Base-by-base conservation (phyloP, 2,797 vertebrate species). In the Anableps anableps region DNA sequence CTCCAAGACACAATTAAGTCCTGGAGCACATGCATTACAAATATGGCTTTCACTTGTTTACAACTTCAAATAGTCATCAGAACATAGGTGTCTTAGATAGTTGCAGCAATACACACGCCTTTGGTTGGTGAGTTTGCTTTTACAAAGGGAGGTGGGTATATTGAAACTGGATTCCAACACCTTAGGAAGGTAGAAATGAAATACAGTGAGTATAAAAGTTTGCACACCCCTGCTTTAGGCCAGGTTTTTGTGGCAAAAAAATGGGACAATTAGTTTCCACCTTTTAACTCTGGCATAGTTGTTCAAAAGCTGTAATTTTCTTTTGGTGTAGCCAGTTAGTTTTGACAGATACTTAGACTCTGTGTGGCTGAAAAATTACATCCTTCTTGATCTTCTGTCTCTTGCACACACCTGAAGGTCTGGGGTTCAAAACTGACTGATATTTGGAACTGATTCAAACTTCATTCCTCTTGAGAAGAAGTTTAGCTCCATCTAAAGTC, bases 1-100 rank as follows among this genome's bases (percentile, higher is more conserved):
- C 94, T 94, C 78, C 92, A 34, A 93, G 93, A 93, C 91, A 93
- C 85, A 91, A 94, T 92, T 91, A 91, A 88, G 88, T 87, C 92
- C 91, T 77, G 87, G 84, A 93, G 93, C 92, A 87, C 77, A 89
- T 75, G 76, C 90, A 92, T 94, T 93, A 91, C 86, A 92, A 88
- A 93, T 94, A 89, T 83, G 75, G 76, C 88, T 86, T 84, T 83
- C 85, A 91, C 90, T 91, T 94, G 94, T 94, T 94, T 93, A 93
- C 90, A 86, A 89, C 92, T 92, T 93, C 89, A 88, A 91, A 94
- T 88, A 82, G 64, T 89, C 90, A 88, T 73, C 38, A 50, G 90
- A 88, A 90, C 88, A 85, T 77, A 85, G 74, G 45, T 79, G 85
- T 92, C 84, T 86, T 51, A 81, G 80, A 62, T 41, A 86, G 81